Conservation (phyloP, 2,113 vertebrate genomes). For the Galbula dea region DNA sequence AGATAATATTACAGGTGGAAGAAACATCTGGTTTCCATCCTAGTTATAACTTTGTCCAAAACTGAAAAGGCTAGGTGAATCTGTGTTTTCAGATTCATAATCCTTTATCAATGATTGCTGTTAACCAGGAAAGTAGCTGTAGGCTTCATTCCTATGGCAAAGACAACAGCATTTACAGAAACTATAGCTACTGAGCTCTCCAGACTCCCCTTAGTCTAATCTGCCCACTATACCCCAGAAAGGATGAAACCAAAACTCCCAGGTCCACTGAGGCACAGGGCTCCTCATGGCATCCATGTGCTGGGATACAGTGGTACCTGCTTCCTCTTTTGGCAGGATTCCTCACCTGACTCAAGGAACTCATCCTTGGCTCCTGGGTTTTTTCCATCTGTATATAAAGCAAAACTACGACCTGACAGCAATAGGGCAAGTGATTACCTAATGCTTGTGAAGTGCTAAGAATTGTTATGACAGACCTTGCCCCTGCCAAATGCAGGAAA, state of each 20-base stretch:
- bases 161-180: neutral
- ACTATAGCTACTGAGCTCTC: neutral
- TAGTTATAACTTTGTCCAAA: neutral
- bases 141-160: neutral
- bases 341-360: neutral
- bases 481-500: conserved; percentile 11
- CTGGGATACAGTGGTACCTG: neutral
- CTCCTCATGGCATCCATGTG: neutral
- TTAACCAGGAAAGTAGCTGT: neutral
- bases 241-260: neutral
- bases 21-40: neutral
- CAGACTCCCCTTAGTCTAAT: neutral
- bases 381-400: neutral
- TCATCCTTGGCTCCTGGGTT: neutral
- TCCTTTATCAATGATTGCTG: neutral
- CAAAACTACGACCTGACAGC: neutral
- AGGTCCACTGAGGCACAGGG: neutral
- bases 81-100: neutral
- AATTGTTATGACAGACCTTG: neutral
- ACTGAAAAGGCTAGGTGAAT: neutral
- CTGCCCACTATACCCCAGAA: neutral
- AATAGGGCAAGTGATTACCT: neutral
- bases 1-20: neutral
- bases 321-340: neutral
- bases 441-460: neutral